A percentile compares a stretch with the other conserved stretches of the same genome.
Conservation (phyloP, 2,888 invertebrate species). For the Oscheius onirici region DNA sequence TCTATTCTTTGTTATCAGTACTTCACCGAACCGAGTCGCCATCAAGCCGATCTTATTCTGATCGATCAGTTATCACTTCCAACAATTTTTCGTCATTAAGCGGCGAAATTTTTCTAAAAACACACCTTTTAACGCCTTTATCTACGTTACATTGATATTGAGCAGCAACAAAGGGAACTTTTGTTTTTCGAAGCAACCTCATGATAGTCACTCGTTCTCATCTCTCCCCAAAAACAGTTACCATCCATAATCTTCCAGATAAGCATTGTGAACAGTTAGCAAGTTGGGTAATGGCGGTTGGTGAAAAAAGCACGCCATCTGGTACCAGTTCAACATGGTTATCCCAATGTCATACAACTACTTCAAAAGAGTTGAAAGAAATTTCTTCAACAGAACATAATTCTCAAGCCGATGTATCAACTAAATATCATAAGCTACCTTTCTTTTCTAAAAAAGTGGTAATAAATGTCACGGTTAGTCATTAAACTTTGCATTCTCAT, state of each 20-base stretch:
- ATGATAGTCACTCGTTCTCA: background rate
- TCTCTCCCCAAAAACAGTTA: background rate
- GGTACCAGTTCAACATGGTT: conserved; percentile 9
- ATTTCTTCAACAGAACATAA: too few relatives aligned
- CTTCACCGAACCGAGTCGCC: conserved; percentile 1
- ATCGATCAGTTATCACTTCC: too few relatives aligned
- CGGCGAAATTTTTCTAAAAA: too few relatives aligned
- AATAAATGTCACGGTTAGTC: background rate
- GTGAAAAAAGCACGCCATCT: background rate
- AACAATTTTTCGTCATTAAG: too few relatives aligned
- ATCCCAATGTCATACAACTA: background rate
- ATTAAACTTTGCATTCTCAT: background rate
- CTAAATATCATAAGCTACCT: too few relatives aligned
- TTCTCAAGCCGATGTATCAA: too few relatives aligned
- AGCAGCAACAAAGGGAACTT: too few relatives aligned
- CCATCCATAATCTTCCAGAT: conserved; percentile 13
- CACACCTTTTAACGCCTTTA: too few relatives aligned
- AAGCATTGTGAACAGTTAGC: conserved; percentile 6
- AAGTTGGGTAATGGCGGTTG: conserved; percentile 18
- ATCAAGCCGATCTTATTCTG: too few relatives aligned
- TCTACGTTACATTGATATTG: too few relatives aligned
- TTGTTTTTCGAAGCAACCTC: too few relatives aligned
- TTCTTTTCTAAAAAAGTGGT: background rate
- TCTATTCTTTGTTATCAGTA: conserved; percentile 21
- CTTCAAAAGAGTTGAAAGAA: conserved; percentile 1